Base-by-base conservation (phyloP, 2,888 invertebrate genomes). In the Melolontha melolontha region DNA sequence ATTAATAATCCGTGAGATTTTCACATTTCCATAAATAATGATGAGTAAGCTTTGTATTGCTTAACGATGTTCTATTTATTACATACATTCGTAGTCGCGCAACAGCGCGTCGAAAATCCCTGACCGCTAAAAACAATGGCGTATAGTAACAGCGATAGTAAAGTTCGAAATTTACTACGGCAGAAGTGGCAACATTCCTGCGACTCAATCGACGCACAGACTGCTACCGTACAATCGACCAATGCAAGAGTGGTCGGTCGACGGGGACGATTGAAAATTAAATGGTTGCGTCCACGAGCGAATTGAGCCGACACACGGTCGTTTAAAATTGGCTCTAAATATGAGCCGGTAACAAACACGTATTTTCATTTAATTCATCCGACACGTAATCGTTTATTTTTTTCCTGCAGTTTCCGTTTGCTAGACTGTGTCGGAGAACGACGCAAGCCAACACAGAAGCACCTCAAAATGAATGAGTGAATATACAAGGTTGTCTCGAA, bases 91-190 rank as follows among this genome's bases (percentile, higher is more conserved):
- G 27, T 22, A 12, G 27, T 42, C 42, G 57, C 57, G 57, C 8
- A 11, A 41, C 42, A 42, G 41, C 55, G 55, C 57, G 22, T 57
- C 40, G 66, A 40, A 54, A 34, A 66, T 66, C 66, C 49, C 66
- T 66, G 66, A 66, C 66, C 66, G 66, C 66, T 66, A 66, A 66
- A 66, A 66, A 66, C 66, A 54, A 54, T 47, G 66, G 65, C 65
- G 65, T 54, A 65, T 65, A 65, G 52, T 65, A 47, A 65, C 55
- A 47, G 57, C 51, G 62, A 69, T 71, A 72, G 67, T 69, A 73
- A 69, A 70, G 70, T 71, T 72, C 69, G 64, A 70, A 67, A 59
- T 70, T 70, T 70, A 70, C 67, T 67, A 67, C 64, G 51, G 51
- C 70, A 64, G 67, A 63, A 67, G 67, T 42, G 57, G 59, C 64